Evolutionary conservation across 2,888 invertebrate genomes (phyloP).

Genomic region (Lithophane semibrunnea): DNA sequence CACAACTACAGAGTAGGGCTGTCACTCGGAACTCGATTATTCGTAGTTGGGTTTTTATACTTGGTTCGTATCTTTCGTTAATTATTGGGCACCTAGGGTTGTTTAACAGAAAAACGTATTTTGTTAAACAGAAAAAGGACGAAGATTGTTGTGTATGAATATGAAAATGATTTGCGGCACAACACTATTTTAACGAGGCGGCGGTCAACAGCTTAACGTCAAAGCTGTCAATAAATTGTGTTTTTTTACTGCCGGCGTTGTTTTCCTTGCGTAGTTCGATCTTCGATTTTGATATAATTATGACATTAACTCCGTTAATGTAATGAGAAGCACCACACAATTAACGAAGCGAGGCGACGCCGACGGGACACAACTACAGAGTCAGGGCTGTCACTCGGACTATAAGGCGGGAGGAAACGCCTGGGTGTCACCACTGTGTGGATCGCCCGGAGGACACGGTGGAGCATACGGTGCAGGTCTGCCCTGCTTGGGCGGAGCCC

Average conservation of each 20-base stretch:
- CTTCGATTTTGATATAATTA: constrained; percentile 59
- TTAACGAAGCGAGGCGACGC: constrained; percentile 66
- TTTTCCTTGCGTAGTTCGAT: not conserved
- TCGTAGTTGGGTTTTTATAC: not conserved
- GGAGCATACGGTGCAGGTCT: too few species aligned
- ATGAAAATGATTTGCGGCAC: not conserved
- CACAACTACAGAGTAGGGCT: constrained; percentile 59
- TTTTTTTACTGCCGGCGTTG: not conserved
- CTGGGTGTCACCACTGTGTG: too few species aligned
- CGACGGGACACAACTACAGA: constrained; percentile 53
- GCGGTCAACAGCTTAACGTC: not conserved
- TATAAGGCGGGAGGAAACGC: too few species aligned
- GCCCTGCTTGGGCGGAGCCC: too few species aligned
- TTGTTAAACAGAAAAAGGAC: not conserved
- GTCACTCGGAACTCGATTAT: constrained; percentile 39
- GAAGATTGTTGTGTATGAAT: not conserved
- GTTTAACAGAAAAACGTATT: not conserved
- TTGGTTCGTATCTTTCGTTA: not conserved
- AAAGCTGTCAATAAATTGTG: not conserved
- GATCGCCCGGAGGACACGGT: too few species aligned
- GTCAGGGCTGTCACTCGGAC: constrained; percentile 59
- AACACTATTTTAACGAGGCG: not conserved
- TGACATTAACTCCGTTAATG: constrained; percentile 73
- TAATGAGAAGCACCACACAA: constrained; percentile 71
- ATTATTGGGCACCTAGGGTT: not conserved